Conservation (phyloP, 2,113 vertebrate genomes). For the Cynoglossus semilaevis region DNA sequence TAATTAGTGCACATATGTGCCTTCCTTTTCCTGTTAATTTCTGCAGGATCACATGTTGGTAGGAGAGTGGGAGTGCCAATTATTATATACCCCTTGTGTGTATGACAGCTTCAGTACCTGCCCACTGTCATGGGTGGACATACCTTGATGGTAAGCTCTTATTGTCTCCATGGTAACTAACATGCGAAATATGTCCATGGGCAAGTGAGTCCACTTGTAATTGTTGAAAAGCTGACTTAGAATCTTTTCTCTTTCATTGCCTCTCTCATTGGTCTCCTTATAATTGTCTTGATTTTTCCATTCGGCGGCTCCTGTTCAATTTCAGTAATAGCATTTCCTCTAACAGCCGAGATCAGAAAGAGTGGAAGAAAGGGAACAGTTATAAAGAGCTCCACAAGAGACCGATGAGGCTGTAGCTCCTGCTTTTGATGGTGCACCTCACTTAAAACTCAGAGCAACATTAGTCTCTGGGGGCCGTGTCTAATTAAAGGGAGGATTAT, state of each 20-base stretch:
- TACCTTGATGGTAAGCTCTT: slow-evolving; percentile 11
- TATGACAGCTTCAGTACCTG: slow-evolving; percentile 19
- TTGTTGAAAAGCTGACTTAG: neutral
- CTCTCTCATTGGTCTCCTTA: neutral
- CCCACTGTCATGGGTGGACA: slow-evolving; percentile 15
- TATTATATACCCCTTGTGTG: slow-evolving; percentile 31
- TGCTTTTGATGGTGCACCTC: slow-evolving; percentile 27
- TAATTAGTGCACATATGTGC: slow-evolving; percentile 1
- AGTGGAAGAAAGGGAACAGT: neutral
- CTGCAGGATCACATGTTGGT: slow-evolving; percentile 2
- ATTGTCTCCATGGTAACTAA: slow-evolving; percentile 49
- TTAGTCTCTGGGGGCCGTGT: slow-evolving; percentile 6
- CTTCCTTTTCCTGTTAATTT: slow-evolving; percentile 12
- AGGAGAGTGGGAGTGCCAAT: slow-evolving; percentile 19
- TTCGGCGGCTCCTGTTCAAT: slow-evolving; percentile 2
- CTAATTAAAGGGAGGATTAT: slow-evolving; percentile 21
- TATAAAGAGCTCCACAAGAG: slow-evolving; percentile 5
- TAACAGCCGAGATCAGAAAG: slow-evolving; percentile 19
- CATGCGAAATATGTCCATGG: slow-evolving; percentile 3
- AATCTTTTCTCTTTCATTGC: neutral
- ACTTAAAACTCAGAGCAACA: slow-evolving; percentile 29
- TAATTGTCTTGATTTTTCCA: neutral
- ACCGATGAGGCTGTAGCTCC: slow-evolving; percentile 1
- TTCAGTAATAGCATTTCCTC: slow-evolving; percentile 12
- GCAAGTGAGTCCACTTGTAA: neutral